Conservation (phyloP, 2,888 invertebrate genomes). For the Apamea epomidion region DNA sequence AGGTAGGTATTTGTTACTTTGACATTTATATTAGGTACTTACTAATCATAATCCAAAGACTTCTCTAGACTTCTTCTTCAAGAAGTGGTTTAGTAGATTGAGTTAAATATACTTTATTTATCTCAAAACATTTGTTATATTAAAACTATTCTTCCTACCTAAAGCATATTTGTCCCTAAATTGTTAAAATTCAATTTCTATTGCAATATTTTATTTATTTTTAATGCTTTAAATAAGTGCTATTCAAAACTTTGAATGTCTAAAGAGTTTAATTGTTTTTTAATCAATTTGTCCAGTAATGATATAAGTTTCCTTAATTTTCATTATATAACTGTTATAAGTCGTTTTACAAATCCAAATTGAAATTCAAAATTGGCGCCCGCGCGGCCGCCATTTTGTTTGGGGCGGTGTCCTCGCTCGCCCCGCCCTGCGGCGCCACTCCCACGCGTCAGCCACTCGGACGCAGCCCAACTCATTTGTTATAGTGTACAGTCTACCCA, state of each 20-base stretch:
- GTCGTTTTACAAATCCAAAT: slow-evolving; percentile 60
- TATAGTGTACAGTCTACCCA: slow-evolving; percentile 85
- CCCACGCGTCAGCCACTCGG: slow-evolving; percentile 87
- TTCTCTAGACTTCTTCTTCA: neutral
- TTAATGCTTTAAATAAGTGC: neutral
- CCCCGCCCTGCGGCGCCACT: slow-evolving; percentile 89
- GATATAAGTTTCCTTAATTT: slow-evolving; percentile 8
- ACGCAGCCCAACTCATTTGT: slow-evolving; percentile 90
- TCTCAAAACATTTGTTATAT: neutral
- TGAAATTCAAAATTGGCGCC: slow-evolving; percentile 90
- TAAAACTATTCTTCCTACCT: too few relatives aligned
- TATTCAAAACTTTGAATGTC: neutral
- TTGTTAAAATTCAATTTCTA: neutral
- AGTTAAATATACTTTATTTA: neutral
- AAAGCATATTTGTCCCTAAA: neutral
- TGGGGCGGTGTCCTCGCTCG: slow-evolving; percentile 89
- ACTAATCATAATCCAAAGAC: neutral
- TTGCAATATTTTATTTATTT: neutral
- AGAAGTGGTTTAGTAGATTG: too few relatives aligned
- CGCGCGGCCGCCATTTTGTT: slow-evolving; percentile 91
- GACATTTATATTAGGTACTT: neutral
- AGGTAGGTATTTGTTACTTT: neutral
- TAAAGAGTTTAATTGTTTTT: neutral
- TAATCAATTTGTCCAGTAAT: neutral
- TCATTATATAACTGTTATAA: slow-evolving; percentile 17